Evolutionary conservation across 2,797 vertebrate genomes (phyloP), one percentile per base, ranked within the genome.

Genomic region (Melanitta fusca): DNA sequence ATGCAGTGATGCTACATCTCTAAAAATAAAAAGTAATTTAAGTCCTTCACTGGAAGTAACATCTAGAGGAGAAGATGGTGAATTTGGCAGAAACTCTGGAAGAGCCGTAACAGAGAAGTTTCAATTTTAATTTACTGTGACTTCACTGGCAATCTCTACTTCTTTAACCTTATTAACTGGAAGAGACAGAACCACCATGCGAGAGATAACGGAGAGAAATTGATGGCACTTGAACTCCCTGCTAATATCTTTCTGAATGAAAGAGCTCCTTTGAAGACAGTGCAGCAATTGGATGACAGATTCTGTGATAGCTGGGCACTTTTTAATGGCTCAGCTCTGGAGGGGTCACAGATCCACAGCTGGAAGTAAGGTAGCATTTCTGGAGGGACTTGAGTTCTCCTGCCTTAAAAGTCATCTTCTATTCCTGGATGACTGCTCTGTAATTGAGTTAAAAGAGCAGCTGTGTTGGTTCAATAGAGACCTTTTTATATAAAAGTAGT

Each of bases 371-470:
- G 61, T 61, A 51, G 27, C 24, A 1, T 84, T 96, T 93, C 93
- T 80, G 78, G 87, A 86, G 84, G 80, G 84, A 88, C 57, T 24
- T 2, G 73, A 91, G 91, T 81, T 83, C 91, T 93, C 56, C 69
- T 95, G 85, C 65, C 80, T 95, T 93, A 94, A 95, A 94, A 96
- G 91, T 92, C 53, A 77, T 95, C 86, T 66, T 64, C 88, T 94
- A 0, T 95, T 95, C 78, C 83, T 94, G 90, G 80, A 66, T 96
- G 94, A 91, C 72, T 94, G 84, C 72, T 95, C 92, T 69, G 51
- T 96, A 96, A 96, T 96, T 91, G 93, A 94, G 83, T 94, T 91
- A 25, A 86, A 95, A 97, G 94, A 96, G 86, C 82, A 80, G 74
- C 75, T 39, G 5, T 74, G 54, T 90, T 93, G 83, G 88, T 91